Evolutionary conservation across 2,888 invertebrate species (phyloP).

Genomic region (Temnothorax ravouxi): DNA sequence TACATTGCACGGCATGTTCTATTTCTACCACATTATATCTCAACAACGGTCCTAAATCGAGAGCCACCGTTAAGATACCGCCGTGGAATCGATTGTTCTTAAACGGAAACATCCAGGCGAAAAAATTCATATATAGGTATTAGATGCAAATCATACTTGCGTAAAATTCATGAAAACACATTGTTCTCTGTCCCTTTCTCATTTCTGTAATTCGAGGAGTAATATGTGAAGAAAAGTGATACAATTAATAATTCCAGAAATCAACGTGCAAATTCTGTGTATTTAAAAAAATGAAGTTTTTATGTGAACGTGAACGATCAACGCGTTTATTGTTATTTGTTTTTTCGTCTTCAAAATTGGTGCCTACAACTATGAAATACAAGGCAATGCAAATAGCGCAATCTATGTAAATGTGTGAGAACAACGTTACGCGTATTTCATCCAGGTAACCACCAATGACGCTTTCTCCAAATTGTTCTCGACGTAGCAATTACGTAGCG

Average conservation of each 20-base stretch:
- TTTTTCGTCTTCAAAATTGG: constrained; percentile 20
- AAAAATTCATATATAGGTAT: neutral
- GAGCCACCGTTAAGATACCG: neutral
- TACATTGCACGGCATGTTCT: constrained; percentile 25
- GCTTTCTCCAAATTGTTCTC: constrained; percentile 55
- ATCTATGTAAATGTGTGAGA: constrained; percentile 54
- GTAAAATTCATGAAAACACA: neutral
- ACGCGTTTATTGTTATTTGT: constrained; percentile 32
- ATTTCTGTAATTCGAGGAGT: neutral
- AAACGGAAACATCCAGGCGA: neutral
- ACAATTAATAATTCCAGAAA: neutral
- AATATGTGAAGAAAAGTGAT: neutral
- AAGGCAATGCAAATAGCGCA: constrained; percentile 49
- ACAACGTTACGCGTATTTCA: constrained; percentile 52
- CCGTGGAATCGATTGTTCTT: neutral
- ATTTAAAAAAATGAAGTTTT: neutral
- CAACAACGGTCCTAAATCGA: neutral
- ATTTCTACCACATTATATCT: constrained; percentile 24
- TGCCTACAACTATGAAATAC: constrained; percentile 23
- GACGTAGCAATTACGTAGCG: constrained; percentile 67
- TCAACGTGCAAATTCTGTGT: neutral
- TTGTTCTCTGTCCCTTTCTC: neutral
- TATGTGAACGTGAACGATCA: neutral
- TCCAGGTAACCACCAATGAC: constrained; percentile 52
- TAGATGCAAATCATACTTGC: neutral